Evolutionary conservation across 2,888 invertebrate species (phyloP).

Genomic region (Julus scanicus): DNA sequence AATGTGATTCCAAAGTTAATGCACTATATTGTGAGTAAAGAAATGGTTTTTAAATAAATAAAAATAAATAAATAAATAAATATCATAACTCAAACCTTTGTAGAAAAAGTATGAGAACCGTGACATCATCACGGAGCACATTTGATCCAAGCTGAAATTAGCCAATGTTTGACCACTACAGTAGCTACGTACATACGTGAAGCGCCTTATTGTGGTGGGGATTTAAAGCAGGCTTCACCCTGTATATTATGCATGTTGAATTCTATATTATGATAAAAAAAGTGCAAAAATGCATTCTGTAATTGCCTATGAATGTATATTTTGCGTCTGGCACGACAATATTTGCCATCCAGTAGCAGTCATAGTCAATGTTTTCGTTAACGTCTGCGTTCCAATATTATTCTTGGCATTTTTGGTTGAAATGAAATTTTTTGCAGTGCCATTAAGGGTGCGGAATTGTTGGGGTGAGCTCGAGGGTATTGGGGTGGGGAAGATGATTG

Average conservation of each 20-base stretch:
- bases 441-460: slow-evolving; percentile 7
- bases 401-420: slow-evolving; percentile 39
- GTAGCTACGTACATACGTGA: background rate
- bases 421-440: slow-evolving; percentile 36
- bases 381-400: slow-evolving; percentile 42
- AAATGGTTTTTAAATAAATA: no score
- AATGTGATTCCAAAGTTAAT: no score
- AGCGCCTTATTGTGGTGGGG: background rate
- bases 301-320: slow-evolving; percentile 11
- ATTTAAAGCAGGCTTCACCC: background rate
- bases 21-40: no score
- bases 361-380: slow-evolving; percentile 27
- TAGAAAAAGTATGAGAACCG: no score
- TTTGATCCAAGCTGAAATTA: no score
- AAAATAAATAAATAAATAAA: no score
- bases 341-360: slow-evolving; percentile 15
- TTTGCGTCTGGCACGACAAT: background rate
- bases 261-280: background rate
- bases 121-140: no score
- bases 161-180: no score
- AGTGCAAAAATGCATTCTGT: background rate
- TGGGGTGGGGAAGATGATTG: background rate
- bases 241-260: background rate
- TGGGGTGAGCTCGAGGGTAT: slow-evolving; percentile 4
- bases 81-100: no score